Percentiles rank a stretch among this genome's conserved stretches.
Conservation (phyloP, 2,113 vertebrate genomes). For the Sinocyclocheilus grahami region DNA sequence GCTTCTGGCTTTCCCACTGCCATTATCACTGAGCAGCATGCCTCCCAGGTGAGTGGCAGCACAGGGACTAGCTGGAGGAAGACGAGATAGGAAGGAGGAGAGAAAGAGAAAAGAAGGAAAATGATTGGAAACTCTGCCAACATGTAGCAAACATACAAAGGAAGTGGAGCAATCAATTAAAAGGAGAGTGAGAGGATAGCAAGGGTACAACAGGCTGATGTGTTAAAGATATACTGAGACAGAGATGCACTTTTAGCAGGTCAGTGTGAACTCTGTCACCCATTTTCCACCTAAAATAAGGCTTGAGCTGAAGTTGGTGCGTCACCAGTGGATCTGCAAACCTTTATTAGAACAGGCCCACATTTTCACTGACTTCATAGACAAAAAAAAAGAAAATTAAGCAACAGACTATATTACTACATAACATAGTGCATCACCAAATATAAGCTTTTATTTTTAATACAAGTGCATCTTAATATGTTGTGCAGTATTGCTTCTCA, state of each 20-base stretch:
- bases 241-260: not conserved
- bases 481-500: not conserved
- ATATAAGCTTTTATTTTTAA: not conserved
- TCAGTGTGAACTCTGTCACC: not conserved
- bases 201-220: not conserved
- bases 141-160: slow-evolving; percentile 28
- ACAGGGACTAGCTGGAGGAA: slow-evolving; percentile 23
- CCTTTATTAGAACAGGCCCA: not conserved
- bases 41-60: slow-evolving; percentile 48
- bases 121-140: slow-evolving; percentile 13
- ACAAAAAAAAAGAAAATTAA: not conserved
- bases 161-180: slow-evolving; percentile 28
- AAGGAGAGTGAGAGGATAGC: not conserved
- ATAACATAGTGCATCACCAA: too few relatives aligned
- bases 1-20: slow-evolving; percentile 51
- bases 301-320: not conserved
- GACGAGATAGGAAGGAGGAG: slow-evolving; percentile 41
- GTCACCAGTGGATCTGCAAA: not conserved
- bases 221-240: not conserved
- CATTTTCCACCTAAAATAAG: not conserved
- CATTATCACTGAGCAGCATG: slow-evolving; percentile 56
- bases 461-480: not conserved
- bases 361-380: not conserved
- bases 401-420: not conserved
- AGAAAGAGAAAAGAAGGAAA: slow-evolving; percentile 25